These are phyloP conservation scores for Anodontia alba DNA, from an alignment of 2,888 invertebrate species.

Conservation along the genomic window DNA sequence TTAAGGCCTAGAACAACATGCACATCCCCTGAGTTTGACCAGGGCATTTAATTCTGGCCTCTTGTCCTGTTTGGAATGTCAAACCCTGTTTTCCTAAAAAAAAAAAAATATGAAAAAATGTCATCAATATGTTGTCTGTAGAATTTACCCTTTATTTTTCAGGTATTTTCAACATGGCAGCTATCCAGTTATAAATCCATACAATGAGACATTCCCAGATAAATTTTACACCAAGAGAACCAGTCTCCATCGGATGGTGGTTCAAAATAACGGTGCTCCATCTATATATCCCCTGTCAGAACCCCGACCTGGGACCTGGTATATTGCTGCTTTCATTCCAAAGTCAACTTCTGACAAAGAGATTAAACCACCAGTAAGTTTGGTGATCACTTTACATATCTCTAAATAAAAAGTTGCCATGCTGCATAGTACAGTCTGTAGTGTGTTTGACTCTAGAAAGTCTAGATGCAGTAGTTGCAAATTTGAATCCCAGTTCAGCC, in stretches of 20 bases:
- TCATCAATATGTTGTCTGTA: too few relatives aligned
- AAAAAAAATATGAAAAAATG: too few relatives aligned
- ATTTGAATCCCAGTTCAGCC: too few relatives aligned
- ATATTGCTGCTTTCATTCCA: slow-evolving; percentile 85
- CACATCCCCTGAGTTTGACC: too few relatives aligned
- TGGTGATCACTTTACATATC: background rate
- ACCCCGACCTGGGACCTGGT: slow-evolving; percentile 84
- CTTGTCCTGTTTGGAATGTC: too few relatives aligned
- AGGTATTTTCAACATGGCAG: slow-evolving; percentile 92
- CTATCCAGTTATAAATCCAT: slow-evolving; percentile 93
- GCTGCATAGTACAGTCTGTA: too few relatives aligned
- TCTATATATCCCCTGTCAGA: slow-evolving; percentile 68
- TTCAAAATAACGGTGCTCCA: slow-evolving; percentile 89
- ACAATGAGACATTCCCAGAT: slow-evolving; percentile 91
- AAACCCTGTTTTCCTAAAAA: too few relatives aligned
- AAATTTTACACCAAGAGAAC: slow-evolving; percentile 83
- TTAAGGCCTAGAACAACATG: too few relatives aligned
- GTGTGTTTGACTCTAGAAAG: too few relatives aligned
- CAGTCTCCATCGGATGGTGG: slow-evolving; percentile 74
- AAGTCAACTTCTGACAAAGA: slow-evolving; percentile 42
- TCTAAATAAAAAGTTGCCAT: too few relatives aligned
- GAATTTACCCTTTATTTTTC: background rate
- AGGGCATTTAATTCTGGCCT: too few relatives aligned
- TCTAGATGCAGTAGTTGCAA: too few relatives aligned
- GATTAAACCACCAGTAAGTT: slow-evolving; percentile 64